These are phyloP conservation scores for Gallinago media DNA, from an alignment of 2,113 vertebrate genomes.

Conservation along the genomic window DNA sequence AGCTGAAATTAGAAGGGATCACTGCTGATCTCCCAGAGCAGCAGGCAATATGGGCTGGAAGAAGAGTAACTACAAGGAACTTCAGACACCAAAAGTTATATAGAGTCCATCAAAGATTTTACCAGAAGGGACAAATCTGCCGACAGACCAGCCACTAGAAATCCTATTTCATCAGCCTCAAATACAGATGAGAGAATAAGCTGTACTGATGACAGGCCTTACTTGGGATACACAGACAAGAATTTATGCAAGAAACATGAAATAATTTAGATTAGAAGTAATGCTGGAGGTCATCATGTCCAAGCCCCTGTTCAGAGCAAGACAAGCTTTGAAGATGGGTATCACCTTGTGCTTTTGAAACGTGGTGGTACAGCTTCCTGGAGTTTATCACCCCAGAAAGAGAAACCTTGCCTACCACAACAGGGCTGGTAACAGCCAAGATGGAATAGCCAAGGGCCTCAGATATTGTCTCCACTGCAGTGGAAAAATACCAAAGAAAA, in stretches of 20 bases:
- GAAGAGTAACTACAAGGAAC: not conserved
- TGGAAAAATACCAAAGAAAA: not conserved
- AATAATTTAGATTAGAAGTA: not conserved
- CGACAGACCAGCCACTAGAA: not conserved
- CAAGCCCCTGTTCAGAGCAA: not conserved
- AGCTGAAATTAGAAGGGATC: not conserved
- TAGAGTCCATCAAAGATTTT: not conserved
- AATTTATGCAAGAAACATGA: not conserved
- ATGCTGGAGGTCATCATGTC: not conserved
- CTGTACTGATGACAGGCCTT: not conserved
- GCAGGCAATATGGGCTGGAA: not conserved
- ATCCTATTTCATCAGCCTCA: not conserved
- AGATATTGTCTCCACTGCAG: not conserved
- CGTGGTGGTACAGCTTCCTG: not conserved
- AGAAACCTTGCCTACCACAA: not conserved
- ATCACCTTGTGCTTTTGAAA: not conserved
- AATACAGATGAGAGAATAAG: not conserved
- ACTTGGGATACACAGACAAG: not conserved
- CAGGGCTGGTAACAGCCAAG: not conserved
- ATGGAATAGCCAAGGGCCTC: not conserved
- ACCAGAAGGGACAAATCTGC: not conserved
- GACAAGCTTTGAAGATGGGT: not conserved
- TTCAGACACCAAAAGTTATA: not conserved
- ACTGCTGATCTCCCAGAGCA: not conserved
- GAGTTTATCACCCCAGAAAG: not conserved